Base-by-base conservation (phyloP, 2,888 invertebrate genomes). In the Nomada ruficornis region DNA sequence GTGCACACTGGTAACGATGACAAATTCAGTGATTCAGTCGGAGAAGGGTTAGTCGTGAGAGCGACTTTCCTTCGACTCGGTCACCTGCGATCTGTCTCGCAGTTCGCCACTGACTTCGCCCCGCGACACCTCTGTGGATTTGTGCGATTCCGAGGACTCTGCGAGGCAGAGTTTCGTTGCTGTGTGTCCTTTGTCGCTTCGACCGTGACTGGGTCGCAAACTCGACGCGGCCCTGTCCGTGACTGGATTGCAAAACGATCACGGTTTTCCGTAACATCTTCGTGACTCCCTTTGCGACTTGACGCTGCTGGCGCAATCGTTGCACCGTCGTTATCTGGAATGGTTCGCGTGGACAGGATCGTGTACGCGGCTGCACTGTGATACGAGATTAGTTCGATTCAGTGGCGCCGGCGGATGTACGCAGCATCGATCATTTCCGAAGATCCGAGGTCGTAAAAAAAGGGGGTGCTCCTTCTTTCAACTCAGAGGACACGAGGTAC, bases 211-310 rank as follows among this genome's bases (percentile, higher is more conserved):
- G 18, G 52, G 9, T 36, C 15, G 26, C 20, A 11, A 36, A 55
- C 2, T 23, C 50, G 65, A 64, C 47, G 57, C 29, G 55, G 55
- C 44, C 11, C 55, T 9, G 23, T 57, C 18, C 73, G 73, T 65
- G 29, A 65, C 65, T 29, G 36, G 26, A 23, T 64, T 29, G 18
- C 55, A 0, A 20, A 64, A 15, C 29, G 29, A 42, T 60, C 10
- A 2, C 9, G 3, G 5, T 3, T 36, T 13, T 59, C n/a, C n/a
- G 42, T 42, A 47, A 59, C 23, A 5, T 23, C 15, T 7, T 75
- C 11, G 60, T 42, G 29, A 74, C 5, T 18, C 1, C 2, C n/a
- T 50, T 20, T 2, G 44, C 11, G 44, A 4, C 15, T 5, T 10
- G n/a, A 50, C 18, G 47, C 47, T 15, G 4, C 9, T 10, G 52